phyloP scores from a whole-genome alignment of 2,888 invertebrate genomes.

The Cinara cedri region DNA sequence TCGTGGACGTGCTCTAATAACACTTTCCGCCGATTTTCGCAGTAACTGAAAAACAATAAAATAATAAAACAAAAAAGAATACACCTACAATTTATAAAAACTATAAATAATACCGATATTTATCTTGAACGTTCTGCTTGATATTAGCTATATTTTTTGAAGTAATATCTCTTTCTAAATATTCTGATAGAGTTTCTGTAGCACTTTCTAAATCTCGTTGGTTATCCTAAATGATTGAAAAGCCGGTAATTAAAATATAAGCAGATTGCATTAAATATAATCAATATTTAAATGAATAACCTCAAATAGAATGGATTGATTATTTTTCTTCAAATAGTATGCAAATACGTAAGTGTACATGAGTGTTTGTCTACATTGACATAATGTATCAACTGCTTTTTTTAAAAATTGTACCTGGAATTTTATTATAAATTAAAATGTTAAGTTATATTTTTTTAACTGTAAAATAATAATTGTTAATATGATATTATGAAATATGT shows the following conservation, averaged over 20 bases:
- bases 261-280: constrained; percentile 24
- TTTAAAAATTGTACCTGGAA: constrained; percentile 92
- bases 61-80: background rate
- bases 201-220: constrained; percentile 97
- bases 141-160: constrained; percentile 95
- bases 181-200: constrained; percentile 95
- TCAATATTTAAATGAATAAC: constrained; percentile 62
- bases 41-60: constrained; percentile 77
- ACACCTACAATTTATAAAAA: background rate
- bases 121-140: constrained; percentile 98
- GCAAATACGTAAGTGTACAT: constrained; percentile 99
- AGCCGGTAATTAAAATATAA: background rate
- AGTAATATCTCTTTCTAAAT: constrained; percentile 96
- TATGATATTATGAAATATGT: no score
- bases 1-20: constrained; percentile 97
- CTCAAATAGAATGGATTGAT: constrained; percentile 98
- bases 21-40: constrained; percentile 94
- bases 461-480: no score
- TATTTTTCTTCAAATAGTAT: constrained; percentile 96
- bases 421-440: background rate
- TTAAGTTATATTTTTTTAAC: background rate
- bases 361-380: constrained; percentile 94
- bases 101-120: constrained; percentile 80
- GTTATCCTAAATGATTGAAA: constrained; percentile 72
- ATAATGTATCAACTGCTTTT: constrained; percentile 95